Evolutionary conservation across 37 sponge, comb jelly and placozoan species (phyloP), one percentile per base, ranked within the genome.

Genomic region (Crambe crambe): DNA sequence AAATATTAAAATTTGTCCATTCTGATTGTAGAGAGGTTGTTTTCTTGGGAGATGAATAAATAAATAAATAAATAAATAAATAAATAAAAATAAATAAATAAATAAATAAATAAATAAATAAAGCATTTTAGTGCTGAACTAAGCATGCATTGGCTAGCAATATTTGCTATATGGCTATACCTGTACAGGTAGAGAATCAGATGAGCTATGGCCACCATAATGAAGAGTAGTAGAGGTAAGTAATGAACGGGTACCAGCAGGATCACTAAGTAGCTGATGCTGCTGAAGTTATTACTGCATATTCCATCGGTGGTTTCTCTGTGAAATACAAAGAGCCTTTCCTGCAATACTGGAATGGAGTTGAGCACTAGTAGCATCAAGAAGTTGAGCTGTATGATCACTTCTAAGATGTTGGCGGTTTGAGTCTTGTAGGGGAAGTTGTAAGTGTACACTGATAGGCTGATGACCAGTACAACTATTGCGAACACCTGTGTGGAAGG

Each of bases 181-280:
- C n/a, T n/a, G n/a, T n/a, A n/a, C n/a, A n/a, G n/a, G n/a, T n/a
- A n/a, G n/a, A n/a, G n/a, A n/a, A n/a, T n/a, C n/a, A n/a, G n/a
- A n/a, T n/a, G n/a, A n/a, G n/a, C n/a, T n/a, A n/a, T n/a, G 51
- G 51, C 51, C 51, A 47, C 10, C 10, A 47, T 47, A 15, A 47
- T 15, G 51, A 47, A 47, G 51, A 75, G 21, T 20, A 61, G 10
- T 0, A 85, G 37, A 1, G 85, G 85, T 1, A 78, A 20, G 40
- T 85, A 85, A 56, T 77, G 72, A 3, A 85, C 0, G 58, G 85
- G 79, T 0, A 60, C 30, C 20, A 85, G 67, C 30, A 82, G 66
- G 54, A 63, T 72, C 9, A 30, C 58, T 17, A 82, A 34, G 32
- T 22, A 1, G 30, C 74, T 73, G 74, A 54, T 30, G 27, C 51